Evolutionary conservation across 2,797 vertebrate genomes (phyloP).

Genomic region (Alca torda): DNA sequence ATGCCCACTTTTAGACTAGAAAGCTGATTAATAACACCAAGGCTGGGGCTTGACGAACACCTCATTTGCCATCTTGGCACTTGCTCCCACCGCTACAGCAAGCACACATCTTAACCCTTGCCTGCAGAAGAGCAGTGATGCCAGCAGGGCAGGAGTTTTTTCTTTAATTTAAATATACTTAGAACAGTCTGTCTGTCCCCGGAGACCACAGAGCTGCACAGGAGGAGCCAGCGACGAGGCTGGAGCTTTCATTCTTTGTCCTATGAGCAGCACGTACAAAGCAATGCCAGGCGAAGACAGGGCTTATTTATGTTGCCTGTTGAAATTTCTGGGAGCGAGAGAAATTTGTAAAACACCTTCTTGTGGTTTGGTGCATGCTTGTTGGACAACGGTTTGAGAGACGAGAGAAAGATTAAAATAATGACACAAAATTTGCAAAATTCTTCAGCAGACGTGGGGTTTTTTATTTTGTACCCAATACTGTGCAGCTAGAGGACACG

Average conservation of each 20-base stretch:
- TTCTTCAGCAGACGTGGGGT: neutral
- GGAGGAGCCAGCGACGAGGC: rapidly evolving
- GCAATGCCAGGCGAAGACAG: neutral
- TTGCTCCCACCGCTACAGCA: neutral
- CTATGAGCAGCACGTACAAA: neutral
- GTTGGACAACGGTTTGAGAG: neutral
- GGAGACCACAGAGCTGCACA: rapidly evolving
- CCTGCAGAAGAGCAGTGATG: neutral
- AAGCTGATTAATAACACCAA: no score
- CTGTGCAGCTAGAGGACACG: neutral
- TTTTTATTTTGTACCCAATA: neutral
- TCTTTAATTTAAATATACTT: neutral
- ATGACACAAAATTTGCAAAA: neutral
- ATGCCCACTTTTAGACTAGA: neutral
- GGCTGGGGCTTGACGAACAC: neutral
- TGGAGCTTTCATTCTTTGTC: neutral
- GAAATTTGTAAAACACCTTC: neutral
- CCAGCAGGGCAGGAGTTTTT: neutral
- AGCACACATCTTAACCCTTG: no score
- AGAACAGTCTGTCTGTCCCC: neutral
- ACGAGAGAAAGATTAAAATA: neutral
- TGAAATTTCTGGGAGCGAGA: neutral
- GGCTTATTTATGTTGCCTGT: neutral
- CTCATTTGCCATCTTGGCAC: neutral
- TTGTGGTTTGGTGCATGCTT: neutral